These are phyloP conservation scores for Propithecus coquereli DNA, from an alignment of 2,113 vertebrate species.

Conservation along the genomic window DNA sequence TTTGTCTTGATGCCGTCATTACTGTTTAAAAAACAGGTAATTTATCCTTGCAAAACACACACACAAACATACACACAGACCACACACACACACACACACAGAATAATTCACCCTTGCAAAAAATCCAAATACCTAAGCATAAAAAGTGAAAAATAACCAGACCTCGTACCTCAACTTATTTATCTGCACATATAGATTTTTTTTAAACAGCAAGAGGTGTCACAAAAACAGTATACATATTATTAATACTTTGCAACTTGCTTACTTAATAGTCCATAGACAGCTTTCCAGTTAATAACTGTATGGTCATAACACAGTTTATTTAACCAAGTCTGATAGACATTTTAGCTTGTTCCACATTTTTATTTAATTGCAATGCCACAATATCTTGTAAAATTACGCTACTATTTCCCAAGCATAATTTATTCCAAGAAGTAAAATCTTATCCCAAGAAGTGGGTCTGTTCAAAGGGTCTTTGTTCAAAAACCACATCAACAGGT, in stretches of 20 bases:
- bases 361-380: constrained; percentile 11
- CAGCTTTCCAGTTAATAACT: background rate
- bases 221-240: background rate
- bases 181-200: background rate
- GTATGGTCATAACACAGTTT: background rate
- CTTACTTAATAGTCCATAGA: background rate
- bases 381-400: constrained; percentile 15
- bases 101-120: background rate
- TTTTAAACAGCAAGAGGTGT: background rate
- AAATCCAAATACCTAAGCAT: background rate
- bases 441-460: background rate
- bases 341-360: background rate
- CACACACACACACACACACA: background rate
- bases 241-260: background rate
- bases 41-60: constrained; percentile 6
- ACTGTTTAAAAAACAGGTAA: background rate
- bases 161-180: background rate
- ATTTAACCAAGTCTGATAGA: background rate
- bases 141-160: constrained; percentile 6
- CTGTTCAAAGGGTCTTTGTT: background rate
- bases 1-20: background rate
- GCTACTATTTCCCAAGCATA: background rate
- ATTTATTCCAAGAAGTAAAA: background rate
- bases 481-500: background rate
- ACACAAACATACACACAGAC: background rate